Percentiles rank a stretch among this genome's conserved stretches.
Evolutionary conservation across 2,113 vertebrate species (phyloP).

Genomic region (Actinemys pallida): DNA sequence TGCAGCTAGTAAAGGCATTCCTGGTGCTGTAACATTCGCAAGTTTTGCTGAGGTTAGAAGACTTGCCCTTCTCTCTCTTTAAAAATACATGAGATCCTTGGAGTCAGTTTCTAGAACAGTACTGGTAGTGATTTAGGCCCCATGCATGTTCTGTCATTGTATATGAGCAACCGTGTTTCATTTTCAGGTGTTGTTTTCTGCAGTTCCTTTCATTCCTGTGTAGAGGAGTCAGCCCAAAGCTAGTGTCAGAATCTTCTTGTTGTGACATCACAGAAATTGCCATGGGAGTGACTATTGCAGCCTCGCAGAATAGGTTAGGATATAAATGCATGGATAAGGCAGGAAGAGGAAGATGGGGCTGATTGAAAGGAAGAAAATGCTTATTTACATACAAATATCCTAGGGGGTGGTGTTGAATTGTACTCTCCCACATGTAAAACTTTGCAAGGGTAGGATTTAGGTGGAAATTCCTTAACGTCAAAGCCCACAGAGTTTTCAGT

Average conservation of each 20-base stretch:
- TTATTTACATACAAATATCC: neutral
- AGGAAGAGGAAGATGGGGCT: neutral
- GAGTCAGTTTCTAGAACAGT: neutral
- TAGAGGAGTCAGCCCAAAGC: neutral
- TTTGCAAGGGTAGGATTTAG: neutral
- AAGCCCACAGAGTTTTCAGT: neutral
- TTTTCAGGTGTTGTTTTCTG: neutral
- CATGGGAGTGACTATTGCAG: neutral
- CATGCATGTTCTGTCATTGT: neutral
- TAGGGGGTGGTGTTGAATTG: neutral
- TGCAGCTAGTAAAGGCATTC: neutral
- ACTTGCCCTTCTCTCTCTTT: rapidly evolving
- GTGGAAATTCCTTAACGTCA: neutral
- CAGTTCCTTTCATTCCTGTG: neutral
- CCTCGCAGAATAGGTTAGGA: neutral
- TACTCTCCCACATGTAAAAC: neutral
- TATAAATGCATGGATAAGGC: neutral
- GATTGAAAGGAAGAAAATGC: neutral
- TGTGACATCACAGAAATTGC: neutral
- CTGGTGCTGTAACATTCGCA: neutral
- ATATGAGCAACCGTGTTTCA: rapidly evolving
- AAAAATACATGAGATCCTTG: neutral
- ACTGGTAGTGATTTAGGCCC: rapidly evolving
- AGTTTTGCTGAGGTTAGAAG: neutral
- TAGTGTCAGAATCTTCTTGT: rapidly evolving